A percentile compares a stretch with the other conserved stretches of the same genome.
phyloP scores from a whole-genome alignment of 2,888 invertebrate genomes.

The Malacosoma neustria region DNA sequence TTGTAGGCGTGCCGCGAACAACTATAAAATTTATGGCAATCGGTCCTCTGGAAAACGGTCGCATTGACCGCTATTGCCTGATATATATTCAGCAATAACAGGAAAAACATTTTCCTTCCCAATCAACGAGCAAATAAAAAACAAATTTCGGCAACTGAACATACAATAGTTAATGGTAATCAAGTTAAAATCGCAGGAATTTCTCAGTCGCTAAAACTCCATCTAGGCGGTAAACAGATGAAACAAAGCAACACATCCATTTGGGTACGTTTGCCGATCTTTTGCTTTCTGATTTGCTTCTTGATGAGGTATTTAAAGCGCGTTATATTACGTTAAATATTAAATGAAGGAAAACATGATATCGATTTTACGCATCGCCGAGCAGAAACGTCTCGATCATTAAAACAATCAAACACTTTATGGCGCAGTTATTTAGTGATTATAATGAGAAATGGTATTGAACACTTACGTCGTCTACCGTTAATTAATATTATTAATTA shows the following conservation, averaged over 20 bases:
- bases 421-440: slow-evolving; percentile 1
- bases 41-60: slow-evolving; percentile 3
- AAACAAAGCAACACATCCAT: slow-evolving; percentile 42
- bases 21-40: slow-evolving; percentile 5
- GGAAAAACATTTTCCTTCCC: background rate
- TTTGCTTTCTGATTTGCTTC: slow-evolving; percentile 18
- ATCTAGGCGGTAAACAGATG: slow-evolving; percentile 40
- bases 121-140: background rate
- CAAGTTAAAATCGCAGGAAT: slow-evolving; percentile 37
- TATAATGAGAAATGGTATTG: too few species aligned
- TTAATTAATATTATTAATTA: slow-evolving; percentile 34
- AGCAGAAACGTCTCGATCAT: slow-evolving; percentile 8
- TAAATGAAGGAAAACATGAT: slow-evolving; percentile 19
- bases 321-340: slow-evolving; percentile 11
- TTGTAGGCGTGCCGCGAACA: slow-evolving; percentile 4
- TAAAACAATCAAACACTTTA: slow-evolving; percentile 3
- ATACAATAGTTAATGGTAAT: slow-evolving; percentile 13
- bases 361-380: slow-evolving; percentile 33
- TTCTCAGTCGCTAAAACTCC: slow-evolving; percentile 41
- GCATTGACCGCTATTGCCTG: background rate
- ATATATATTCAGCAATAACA: background rate
- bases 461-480: slow-evolving; percentile 11
- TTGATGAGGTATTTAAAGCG: slow-evolving; percentile 18
- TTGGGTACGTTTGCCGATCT: slow-evolving; percentile 33
- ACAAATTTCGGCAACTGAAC: slow-evolving; percentile 2